Evolutionary conservation across 2,113 vertebrate genomes (phyloP).

Genomic region (Lophochroa leadbeateri): DNA sequence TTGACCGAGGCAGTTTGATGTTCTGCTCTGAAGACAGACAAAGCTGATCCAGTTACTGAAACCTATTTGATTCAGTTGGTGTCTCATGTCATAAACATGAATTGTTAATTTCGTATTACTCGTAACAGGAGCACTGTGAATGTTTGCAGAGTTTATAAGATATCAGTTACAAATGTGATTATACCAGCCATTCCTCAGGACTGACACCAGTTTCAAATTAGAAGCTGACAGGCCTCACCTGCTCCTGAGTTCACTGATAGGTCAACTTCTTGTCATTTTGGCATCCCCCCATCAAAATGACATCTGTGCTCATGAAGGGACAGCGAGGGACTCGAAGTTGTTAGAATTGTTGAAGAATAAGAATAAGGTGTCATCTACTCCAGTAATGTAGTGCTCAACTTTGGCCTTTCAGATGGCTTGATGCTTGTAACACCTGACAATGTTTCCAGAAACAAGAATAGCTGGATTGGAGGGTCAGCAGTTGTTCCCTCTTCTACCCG

Average conservation of each 20-base stretch:
- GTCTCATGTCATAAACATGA: conserved; percentile 48
- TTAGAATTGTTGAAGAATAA: conserved; percentile 71
- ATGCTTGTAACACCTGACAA: conserved; percentile 1
- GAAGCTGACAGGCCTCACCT: conserved; percentile 83
- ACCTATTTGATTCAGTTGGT: conserved; percentile 46
- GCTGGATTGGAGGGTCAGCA: conserved; percentile 13
- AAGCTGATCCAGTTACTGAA: conserved; percentile 34
- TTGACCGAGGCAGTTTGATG: background rate
- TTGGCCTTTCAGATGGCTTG: conserved; percentile 60
- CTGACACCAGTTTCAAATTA: conserved; percentile 84
- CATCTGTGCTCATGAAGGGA: conserved; percentile 76
- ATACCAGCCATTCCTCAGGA: conserved; percentile 74
- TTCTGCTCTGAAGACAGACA: background rate
- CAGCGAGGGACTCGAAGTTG: conserved; percentile 38
- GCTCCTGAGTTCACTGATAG: conserved; percentile 82
- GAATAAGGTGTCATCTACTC: conserved; percentile 57
- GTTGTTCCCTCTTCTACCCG: background rate
- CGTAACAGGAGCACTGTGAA: conserved; percentile 44
- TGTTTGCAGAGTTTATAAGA: conserved; percentile 63
- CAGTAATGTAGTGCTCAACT: conserved; percentile 63
- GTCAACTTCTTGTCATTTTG: conserved; percentile 80
- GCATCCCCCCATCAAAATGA: conserved; percentile 64
- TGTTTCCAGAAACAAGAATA: conserved; percentile 52
- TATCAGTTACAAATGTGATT: conserved; percentile 81
- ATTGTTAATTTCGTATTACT: conserved; percentile 70